Base-by-base conservation (phyloP, 1,140 invertebrate genomes). In the Sarcophaga bullata region DNA sequence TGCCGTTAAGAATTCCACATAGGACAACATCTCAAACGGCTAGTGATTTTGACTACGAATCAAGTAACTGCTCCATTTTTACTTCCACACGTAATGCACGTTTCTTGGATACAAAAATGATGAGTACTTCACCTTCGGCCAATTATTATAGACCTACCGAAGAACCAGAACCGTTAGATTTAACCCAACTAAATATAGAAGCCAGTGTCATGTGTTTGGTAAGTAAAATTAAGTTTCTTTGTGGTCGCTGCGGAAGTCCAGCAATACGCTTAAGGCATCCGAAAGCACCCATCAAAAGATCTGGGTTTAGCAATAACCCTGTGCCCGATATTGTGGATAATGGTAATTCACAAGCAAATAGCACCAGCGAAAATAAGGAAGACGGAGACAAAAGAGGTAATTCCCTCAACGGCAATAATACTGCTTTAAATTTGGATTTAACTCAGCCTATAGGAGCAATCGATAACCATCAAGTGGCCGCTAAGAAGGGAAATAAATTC, bases 161-260 rank as follows among this genome's bases (percentile, higher is more conserved):
- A 86, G 95, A 96, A 86, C 95, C 95, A 1, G 96, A 97, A 88
- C 96, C 96, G 0, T 95, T 95, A 93, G 97, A 97, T 89, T 91
- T 98, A 68, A 97, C 95, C 0, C 94, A 97, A 85, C 87, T 97
- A 15, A 98, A 98, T 86, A 96, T 97, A 48, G 96, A 97, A 90
- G 96, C 96, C 0, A 95, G 95, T 85, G 94, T 97, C 0, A 96
- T 97, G 93, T 97, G 96, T 89, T 91, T 97, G 84, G 94, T 95
- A 4, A 95, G 94, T 82, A 96, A 96, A 90, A 93, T 95, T 0
- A 95, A 95, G 85, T 95, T 95, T 89, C 91, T 95, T 1, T 95
- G 94, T 86, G 94, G 94, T 4, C 91, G 93, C 73, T 94, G 94
- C 84, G 93, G 94, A 19, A 94, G 94, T 87, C 94, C 94, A 7